phyloP scores from a whole-genome alignment of 2,888 invertebrate genomes.

The Hecatera dysodea region DNA sequence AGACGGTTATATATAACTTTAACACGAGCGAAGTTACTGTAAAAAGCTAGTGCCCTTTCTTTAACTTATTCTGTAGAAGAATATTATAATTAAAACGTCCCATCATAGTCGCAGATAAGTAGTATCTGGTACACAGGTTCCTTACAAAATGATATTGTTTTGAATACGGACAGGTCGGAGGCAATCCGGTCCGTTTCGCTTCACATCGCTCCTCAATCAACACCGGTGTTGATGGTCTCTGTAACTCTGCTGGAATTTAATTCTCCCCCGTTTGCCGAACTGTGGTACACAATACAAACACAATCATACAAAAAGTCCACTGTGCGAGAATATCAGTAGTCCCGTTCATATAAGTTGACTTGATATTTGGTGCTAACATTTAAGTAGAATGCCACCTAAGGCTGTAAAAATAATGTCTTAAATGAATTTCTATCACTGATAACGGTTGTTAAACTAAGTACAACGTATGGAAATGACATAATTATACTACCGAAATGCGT shows the following conservation, averaged over 20 bases:
- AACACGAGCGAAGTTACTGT: no score
- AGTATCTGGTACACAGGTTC: no score
- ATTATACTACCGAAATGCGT: no score
- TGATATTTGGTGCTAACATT: background rate
- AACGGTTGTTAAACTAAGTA: no score
- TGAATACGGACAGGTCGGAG: slow-evolving; percentile 25
- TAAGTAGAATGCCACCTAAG: background rate
- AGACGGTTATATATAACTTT: no score
- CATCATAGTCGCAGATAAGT: no score
- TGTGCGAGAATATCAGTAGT: slow-evolving; percentile 25
- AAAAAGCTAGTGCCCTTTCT: no score
- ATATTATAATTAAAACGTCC: no score
- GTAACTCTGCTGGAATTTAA: slow-evolving; percentile 49
- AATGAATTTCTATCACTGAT: background rate
- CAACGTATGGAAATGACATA: no score
- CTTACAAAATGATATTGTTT: background rate
- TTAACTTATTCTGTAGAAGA: no score
- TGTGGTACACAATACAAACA: slow-evolving; percentile 24
- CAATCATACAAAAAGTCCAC: slow-evolving; percentile 21
- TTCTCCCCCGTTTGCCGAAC: slow-evolving; percentile 37
- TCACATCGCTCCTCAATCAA: slow-evolving; percentile 51
- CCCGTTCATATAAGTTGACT: background rate
- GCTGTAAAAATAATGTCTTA: no score
- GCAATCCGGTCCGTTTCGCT: slow-evolving; percentile 33
- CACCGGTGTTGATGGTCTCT: slow-evolving; percentile 35